Evolutionary conservation across 2,113 vertebrate genomes (phyloP), one percentile per base, ranked within the genome.

Genomic region (Anguilla rostrata): DNA sequence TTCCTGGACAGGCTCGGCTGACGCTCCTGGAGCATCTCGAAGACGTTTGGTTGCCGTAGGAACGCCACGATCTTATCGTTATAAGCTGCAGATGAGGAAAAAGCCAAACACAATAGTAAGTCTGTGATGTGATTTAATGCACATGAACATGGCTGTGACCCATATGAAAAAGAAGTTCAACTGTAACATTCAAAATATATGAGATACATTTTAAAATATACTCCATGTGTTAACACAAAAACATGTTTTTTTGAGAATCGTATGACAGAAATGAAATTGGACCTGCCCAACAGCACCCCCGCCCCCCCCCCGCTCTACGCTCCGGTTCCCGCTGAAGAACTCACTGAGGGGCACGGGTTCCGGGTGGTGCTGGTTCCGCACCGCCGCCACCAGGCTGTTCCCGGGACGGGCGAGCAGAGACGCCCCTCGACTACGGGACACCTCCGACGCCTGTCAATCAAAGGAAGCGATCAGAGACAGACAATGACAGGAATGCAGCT

Each of bases 11-110:
- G 94, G 86, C 96, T 97, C 83, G 97, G 96, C 91, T 98, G 97
- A 83, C 97, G 95, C 82, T 97, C 97, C 89, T 97, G 97, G 57
- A 98, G 94, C 95, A 97, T 97, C 93, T 98, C 97, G 90, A 98
- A 97, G 93, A 97, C 96, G 91, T 97, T 97, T 86, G 97, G 96
- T 87, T 98, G 97, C 88, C 97, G 97, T 89, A 98, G 93, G 94
- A 97, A 98, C 81, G 95, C 97, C 89, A 98, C 97, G 89, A 98
- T 97, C 94, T 97, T 98, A 92, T 98, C 97, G 87, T 97, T 98
- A 91, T 98, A 98, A 75, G 97, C 97, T 98, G 94, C 75, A 94
- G 94, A 71, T 40, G 41, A 46, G 56, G 80, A 87, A 41, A 88
- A 11, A 91, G 16, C 0, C 5, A 66, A 26, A 66, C 56, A 60